phyloP scores from a whole-genome alignment of 2,113 vertebrate species.

The Strix aluco region DNA sequence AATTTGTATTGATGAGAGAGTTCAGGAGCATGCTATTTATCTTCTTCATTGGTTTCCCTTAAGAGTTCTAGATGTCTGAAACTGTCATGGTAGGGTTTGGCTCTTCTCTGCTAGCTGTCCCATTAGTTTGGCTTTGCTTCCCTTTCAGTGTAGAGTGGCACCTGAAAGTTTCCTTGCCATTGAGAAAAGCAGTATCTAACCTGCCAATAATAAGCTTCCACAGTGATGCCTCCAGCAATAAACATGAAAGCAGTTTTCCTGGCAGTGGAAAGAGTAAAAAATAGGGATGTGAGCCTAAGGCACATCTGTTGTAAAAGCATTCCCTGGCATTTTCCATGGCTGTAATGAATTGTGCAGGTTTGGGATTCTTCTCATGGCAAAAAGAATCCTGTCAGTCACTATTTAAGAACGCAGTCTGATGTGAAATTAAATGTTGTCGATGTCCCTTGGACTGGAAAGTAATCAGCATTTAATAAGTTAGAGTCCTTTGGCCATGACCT shows the following conservation, averaged over 20 bases:
- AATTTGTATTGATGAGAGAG: neutral
- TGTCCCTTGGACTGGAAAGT: conserved; percentile 1
- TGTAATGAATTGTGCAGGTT: neutral
- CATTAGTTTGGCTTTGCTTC: neutral
- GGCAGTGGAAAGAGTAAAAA: neutral
- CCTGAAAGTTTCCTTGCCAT: neutral
- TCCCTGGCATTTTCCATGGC: neutral
- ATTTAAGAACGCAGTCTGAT: neutral
- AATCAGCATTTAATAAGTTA: neutral
- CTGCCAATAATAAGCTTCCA: neutral
- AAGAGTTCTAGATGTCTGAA: neutral
- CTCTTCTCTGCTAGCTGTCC: neutral
- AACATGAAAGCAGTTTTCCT: neutral
- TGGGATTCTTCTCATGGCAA: neutral
- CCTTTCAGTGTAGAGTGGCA: neutral
- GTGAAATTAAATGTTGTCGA: neutral
- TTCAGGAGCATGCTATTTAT: neutral
- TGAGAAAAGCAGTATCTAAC: neutral
- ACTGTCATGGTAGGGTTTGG: neutral
- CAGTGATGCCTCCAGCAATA: neutral
- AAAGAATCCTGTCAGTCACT: neutral
- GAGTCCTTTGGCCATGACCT: neutral
- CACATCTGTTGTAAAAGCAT: neutral
- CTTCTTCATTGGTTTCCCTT: neutral
- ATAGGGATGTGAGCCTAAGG: neutral